Evolutionary conservation across 2,113 vertebrate genomes (phyloP).

Genomic region (Polyodon spathula): DNA sequence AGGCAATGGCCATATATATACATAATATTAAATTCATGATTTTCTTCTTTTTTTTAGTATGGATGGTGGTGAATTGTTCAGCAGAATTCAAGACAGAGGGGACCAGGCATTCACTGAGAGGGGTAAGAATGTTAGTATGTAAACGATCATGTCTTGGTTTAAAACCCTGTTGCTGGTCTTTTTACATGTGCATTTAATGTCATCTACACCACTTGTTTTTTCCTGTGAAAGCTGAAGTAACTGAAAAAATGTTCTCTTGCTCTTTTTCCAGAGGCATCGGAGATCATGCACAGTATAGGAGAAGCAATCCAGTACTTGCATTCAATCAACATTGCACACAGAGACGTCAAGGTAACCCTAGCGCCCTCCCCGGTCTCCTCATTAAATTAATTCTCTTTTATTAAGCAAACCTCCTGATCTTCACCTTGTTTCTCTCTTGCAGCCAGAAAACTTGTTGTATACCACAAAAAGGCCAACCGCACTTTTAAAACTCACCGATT

Average conservation of each 20-base stretch:
- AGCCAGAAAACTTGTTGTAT: slow-evolving; percentile 95
- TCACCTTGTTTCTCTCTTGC: slow-evolving; percentile 20
- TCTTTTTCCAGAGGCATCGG: slow-evolving; percentile 61
- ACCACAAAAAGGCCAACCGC: slow-evolving; percentile 78
- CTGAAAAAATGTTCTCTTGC: background rate
- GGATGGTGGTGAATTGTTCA: slow-evolving; percentile 72
- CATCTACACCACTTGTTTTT: too few species aligned
- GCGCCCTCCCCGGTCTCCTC: background rate
- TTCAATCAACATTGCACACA: slow-evolving; percentile 69
- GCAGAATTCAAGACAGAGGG: slow-evolving; percentile 70
- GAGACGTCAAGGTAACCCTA: slow-evolving; percentile 74
- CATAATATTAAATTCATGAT: too few species aligned
- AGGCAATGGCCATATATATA: too few species aligned
- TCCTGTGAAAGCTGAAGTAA: background rate
- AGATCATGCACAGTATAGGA: slow-evolving; percentile 73
- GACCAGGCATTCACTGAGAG: slow-evolving; percentile 75
- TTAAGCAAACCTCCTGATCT: background rate
- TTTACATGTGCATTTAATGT: background rate
- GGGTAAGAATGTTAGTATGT: slow-evolving; percentile 37
- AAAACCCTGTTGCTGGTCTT: background rate
- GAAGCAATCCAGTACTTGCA: slow-evolving; percentile 74
- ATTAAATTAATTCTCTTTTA: background rate
- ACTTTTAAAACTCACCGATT: slow-evolving; percentile 92
- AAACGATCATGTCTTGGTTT: background rate
- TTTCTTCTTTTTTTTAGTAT: slow-evolving; percentile 64